Evolutionary conservation across 2,888 invertebrate species (phyloP), one percentile per base, ranked within the genome.

Genomic region (Pasiphila rectangulata): DNA sequence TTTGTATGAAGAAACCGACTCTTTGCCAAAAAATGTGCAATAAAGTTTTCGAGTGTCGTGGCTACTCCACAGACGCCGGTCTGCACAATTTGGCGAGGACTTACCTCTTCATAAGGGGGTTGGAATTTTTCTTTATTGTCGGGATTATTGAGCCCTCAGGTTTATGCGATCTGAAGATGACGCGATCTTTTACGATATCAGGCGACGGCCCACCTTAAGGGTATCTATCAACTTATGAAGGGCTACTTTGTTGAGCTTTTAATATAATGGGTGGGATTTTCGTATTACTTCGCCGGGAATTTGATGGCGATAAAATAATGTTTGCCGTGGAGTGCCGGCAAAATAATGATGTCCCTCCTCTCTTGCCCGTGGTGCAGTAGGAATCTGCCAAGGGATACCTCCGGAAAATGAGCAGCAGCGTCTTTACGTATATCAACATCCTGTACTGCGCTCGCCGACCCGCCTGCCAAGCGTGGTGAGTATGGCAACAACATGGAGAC

Each of bases 51-150:
- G 2, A 17, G n/a, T n/a, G 16, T 4, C 2, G 9, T 4, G 38
- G 4, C 72, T 36, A 52, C 82, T 83, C 86, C 56, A 78, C 58
- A 1, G 16, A 44, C 46, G 45, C 47, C 49, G 16, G 45, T 45
- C 53, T 57, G 58, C 63, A 64, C 84, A 86, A 87, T 87, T 87
- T 87, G 84, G 85, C 79, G 72, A 87, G 78, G 86, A 84, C 87
- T 87, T 87, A 87, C 87, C 87, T 87, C 87, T 87, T 87, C 86
- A 87, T 87, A 86, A 83, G 83, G 79, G 85, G 83, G 84, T 74
- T 74, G 82, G 84, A 85, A 86, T 87, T 85, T 87, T 87, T 88
- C 87, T 88, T 87, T 87, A 88, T 86, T 83, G 87, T 87, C 76
- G 69, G 83, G 87, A 85, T 87, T 86, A 86, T 83, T 78, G 83